Conservation (phyloP, 2,113 vertebrate species). For the Eublepharis macularius region DNA sequence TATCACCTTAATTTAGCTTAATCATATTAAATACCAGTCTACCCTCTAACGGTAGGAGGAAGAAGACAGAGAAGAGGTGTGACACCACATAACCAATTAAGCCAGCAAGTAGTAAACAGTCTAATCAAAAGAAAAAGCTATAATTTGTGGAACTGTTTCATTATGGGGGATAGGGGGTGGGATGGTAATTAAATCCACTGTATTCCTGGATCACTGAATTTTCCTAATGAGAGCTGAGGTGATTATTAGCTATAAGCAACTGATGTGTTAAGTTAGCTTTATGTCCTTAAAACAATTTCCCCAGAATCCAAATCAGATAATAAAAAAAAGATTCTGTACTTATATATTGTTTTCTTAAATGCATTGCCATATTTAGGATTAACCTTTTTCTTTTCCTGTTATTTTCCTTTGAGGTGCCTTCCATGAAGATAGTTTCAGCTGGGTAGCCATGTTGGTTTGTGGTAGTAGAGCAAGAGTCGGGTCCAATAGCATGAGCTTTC, state of each 20-base stretch:
- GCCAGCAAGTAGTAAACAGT: conserved; percentile 41
- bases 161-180: conserved; percentile 17
- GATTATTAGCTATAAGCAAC: conserved; percentile 32
- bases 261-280: background rate
- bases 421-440: no score
- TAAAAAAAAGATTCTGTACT: background rate
- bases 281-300: background rate
- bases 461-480: no score
- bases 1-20: conserved; percentile 47
- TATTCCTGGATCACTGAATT: conserved; percentile 27
- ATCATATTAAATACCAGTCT: conserved; percentile 53
- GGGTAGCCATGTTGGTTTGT: no score
- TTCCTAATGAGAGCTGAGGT: conserved; percentile 30
- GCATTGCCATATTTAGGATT: background rate
- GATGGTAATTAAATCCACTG: background rate
- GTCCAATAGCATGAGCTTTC: no score
- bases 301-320: background rate
- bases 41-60: conserved; percentile 34
- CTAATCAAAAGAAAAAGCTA: conserved; percentile 42
- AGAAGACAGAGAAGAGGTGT: background rate
- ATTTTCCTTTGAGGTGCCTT: background rate
- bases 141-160: conserved; percentile 49
- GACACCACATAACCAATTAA: conserved; percentile 17
- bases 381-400: background rate
- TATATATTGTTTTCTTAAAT: background rate